phyloP scores from a whole-genome alignment of 2,113 vertebrate species.

The Hymenochirus boettgeri region DNA sequence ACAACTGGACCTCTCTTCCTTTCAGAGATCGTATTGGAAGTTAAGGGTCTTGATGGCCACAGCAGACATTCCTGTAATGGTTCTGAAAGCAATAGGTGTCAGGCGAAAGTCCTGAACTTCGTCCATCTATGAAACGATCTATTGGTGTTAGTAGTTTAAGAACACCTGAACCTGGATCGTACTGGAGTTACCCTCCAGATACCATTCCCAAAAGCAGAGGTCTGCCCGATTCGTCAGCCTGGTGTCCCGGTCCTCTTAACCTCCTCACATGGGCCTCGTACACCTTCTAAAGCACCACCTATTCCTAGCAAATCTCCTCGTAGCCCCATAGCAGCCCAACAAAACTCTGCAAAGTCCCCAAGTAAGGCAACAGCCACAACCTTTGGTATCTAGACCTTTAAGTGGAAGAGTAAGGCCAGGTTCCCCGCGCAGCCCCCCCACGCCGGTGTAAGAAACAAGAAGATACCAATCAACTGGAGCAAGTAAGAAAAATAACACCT shows the following conservation, averaged over 20 bases:
- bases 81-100: slow-evolving; percentile 23
- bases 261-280: slow-evolving; percentile 60
- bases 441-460: slow-evolving; percentile 62
- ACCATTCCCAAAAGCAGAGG: slow-evolving; percentile 66
- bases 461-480: slow-evolving; percentile 57
- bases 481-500: slow-evolving; percentile 60
- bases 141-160: slow-evolving; percentile 63
- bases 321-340: slow-evolving; percentile 79
- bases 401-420: slow-evolving; percentile 47
- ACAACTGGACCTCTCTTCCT: slow-evolving; percentile 63
- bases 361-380: slow-evolving; percentile 65
- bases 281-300: slow-evolving; percentile 69
- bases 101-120: slow-evolving; percentile 34
- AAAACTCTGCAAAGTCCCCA: slow-evolving; percentile 82
- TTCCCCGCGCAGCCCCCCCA: slow-evolving; percentile 48
- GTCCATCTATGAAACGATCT: slow-evolving; percentile 35
- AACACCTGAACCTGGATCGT: slow-evolving; percentile 62
- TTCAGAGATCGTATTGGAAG: slow-evolving; percentile 80
- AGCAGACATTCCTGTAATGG: slow-evolving; percentile 23
- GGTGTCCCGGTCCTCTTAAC: slow-evolving; percentile 61
- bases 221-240: slow-evolving; percentile 65
- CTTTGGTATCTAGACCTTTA: slow-evolving; percentile 45
- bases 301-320: slow-evolving; percentile 67
- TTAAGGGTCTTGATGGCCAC: slow-evolving; percentile 62
- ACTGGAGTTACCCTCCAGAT: slow-evolving; percentile 51